phyloP scores from a whole-genome alignment of 2,113 vertebrate species.

The Oxyura jamaicensis region DNA sequence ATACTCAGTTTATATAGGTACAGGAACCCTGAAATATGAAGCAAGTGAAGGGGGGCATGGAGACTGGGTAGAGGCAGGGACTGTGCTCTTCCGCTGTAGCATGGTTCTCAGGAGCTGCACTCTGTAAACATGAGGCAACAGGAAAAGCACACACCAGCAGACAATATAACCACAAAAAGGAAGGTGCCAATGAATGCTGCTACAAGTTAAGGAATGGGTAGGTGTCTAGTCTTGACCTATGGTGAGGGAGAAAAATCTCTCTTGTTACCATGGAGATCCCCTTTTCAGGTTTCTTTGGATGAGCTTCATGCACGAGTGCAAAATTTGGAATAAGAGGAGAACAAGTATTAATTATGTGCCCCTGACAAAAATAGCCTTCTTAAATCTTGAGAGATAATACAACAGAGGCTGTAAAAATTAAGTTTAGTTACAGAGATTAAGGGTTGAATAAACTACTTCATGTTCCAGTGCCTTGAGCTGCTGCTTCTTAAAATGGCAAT shows the following conservation, averaged over 20 bases:
- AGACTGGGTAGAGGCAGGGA: not conserved
- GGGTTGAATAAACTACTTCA: not conserved
- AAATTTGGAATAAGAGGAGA: slow-evolving; percentile 32
- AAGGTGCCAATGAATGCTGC: slow-evolving; percentile 11
- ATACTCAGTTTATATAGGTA: not conserved
- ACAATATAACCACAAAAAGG: not conserved
- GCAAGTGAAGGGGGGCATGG: too few relatives aligned
- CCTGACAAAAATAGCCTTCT: slow-evolving; percentile 8
- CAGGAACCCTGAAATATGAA: not conserved
- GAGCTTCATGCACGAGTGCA: slow-evolving; percentile 17
- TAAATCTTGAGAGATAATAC: not conserved
- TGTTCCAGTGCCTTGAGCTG: not conserved
- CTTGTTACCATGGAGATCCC: slow-evolving; percentile 36
- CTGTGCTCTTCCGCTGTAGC: not conserved
- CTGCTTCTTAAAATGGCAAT: slow-evolving; percentile 14
- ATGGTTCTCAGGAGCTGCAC: not conserved
- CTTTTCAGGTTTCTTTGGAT: slow-evolving; percentile 41
- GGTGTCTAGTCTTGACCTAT: slow-evolving; percentile 26
- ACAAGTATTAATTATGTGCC: not conserved
- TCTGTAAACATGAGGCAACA: not conserved
- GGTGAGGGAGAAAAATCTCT: slow-evolving; percentile 15
- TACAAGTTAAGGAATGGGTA: slow-evolving; percentile 28
- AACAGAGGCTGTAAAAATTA: not conserved
- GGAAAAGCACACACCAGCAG: not conserved
- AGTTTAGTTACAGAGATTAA: slow-evolving; percentile 2